These are phyloP conservation scores for Callionymus lyra DNA, from an alignment of 2,113 vertebrate species.

Conservation along the genomic window DNA sequence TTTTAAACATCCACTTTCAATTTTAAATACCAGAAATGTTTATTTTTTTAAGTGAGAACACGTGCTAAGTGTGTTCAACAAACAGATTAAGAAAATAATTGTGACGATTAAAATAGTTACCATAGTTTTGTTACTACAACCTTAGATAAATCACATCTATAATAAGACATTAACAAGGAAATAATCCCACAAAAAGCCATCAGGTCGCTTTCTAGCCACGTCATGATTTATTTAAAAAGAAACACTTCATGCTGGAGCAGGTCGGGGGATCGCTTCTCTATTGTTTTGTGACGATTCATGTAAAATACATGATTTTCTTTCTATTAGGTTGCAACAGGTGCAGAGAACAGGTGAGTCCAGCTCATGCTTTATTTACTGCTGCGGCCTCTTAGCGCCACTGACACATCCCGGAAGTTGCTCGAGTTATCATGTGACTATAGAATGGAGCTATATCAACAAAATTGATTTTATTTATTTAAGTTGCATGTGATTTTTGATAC, in stretches of 20 bases:
- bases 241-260: slow-evolving; percentile 37
- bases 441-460: no score
- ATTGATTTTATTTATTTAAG: no score
- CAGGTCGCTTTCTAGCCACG: slow-evolving; percentile 12
- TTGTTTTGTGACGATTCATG: slow-evolving; percentile 46
- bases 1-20: no score
- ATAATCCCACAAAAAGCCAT: not conserved
- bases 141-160: not conserved
- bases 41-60: no score
- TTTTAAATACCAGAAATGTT: no score
- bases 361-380: slow-evolving; percentile 7
- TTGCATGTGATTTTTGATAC: no score
- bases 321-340: slow-evolving; percentile 35
- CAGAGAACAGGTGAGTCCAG: slow-evolving; percentile 25
- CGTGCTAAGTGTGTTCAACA: no score
- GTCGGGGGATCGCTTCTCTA: slow-evolving; percentile 38
- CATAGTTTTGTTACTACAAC: not conserved
- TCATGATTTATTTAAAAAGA: slow-evolving; percentile 52
- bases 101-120: not conserved
- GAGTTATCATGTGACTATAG: no score
- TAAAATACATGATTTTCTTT: slow-evolving; percentile 55
- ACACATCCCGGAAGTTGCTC: no score
- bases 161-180: not conserved
- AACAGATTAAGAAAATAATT: no score
- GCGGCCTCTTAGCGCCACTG: slow-evolving; percentile 7